These are phyloP conservation scores for Druon quercuslanigerum DNA, from an alignment of 1,140 invertebrate genomes.

Conservation along the genomic window DNA sequence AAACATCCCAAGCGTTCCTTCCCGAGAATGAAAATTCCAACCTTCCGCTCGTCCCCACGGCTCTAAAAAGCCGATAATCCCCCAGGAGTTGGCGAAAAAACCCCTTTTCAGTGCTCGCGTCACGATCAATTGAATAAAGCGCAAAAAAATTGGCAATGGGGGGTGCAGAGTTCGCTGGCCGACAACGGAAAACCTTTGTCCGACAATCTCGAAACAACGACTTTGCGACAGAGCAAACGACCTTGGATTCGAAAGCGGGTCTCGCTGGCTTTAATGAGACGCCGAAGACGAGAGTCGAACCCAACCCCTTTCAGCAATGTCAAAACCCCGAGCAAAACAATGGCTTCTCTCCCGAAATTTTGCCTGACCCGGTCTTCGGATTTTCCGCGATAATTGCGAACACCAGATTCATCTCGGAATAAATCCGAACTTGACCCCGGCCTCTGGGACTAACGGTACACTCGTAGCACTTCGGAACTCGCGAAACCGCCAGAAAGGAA, in stretches of 20 bases:
- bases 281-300: slow-evolving; percentile 29
- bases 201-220: slow-evolving; percentile 17
- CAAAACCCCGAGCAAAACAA: slow-evolving; percentile 42
- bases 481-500: slow-evolving; percentile 34
- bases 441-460: slow-evolving; percentile 1
- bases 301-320: slow-evolving; percentile 45
- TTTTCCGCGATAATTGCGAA: too few species aligned
- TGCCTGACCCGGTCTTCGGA: not conserved
- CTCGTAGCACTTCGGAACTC: not conserved
- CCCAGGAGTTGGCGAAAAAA: not conserved
- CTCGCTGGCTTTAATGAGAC: slow-evolving; percentile 6
- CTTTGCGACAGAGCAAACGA: slow-evolving; percentile 20
- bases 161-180: slow-evolving; percentile 26
- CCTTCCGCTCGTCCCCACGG: too few species aligned
- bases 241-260: slow-evolving; percentile 14
- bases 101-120: not conserved
- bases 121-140: not conserved
- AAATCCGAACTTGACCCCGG: not conserved
- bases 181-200: slow-evolving; percentile 30
- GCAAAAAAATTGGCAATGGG: slow-evolving; percentile 11
- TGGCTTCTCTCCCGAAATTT: not conserved
- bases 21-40: too few species aligned
- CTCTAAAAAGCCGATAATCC: not conserved
- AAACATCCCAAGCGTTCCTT: not conserved
- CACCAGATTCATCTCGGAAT: not conserved